Evolutionary conservation across 1,140 invertebrate species (phyloP).

Genomic region (Cryptotermes secundus): DNA sequence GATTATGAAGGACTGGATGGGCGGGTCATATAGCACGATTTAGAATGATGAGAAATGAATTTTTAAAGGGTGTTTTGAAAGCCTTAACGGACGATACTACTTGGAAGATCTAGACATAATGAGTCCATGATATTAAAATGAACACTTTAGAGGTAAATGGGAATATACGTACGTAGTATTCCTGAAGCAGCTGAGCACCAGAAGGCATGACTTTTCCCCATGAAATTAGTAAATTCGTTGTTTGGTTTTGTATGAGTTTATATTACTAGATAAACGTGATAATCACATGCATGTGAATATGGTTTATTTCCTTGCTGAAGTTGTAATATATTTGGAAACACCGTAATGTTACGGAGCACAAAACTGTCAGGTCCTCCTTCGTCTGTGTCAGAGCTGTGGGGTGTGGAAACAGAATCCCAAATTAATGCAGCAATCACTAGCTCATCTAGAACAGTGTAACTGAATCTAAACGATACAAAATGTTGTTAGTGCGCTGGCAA

Average conservation of each 20-base stretch:
- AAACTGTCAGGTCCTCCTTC: background rate
- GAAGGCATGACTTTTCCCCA: no score
- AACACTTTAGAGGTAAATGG: no score
- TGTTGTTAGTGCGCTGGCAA: background rate
- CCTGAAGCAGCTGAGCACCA: no score
- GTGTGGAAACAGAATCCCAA: background rate
- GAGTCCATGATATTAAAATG: no score
- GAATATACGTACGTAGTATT: no score
- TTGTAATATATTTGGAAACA: background rate
- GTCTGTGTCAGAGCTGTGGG: background rate
- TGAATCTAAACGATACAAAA: conserved; percentile 15
- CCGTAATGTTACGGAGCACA: background rate
- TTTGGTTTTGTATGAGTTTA: background rate
- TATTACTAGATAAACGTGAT: background rate
- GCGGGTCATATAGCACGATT: no score
- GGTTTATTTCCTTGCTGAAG: background rate
- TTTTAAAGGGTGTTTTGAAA: no score
- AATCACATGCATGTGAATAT: background rate
- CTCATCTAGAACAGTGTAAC: background rate
- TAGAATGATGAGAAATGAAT: no score
- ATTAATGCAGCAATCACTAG: background rate
- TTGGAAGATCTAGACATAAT: no score
- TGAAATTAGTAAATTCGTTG: no score
- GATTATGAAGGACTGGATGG: no score
- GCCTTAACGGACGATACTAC: no score